Evolutionary conservation across 1,140 invertebrate genomes (phyloP), one percentile per base, ranked within the genome.

Genomic region (Lordiphosa mommai): DNA sequence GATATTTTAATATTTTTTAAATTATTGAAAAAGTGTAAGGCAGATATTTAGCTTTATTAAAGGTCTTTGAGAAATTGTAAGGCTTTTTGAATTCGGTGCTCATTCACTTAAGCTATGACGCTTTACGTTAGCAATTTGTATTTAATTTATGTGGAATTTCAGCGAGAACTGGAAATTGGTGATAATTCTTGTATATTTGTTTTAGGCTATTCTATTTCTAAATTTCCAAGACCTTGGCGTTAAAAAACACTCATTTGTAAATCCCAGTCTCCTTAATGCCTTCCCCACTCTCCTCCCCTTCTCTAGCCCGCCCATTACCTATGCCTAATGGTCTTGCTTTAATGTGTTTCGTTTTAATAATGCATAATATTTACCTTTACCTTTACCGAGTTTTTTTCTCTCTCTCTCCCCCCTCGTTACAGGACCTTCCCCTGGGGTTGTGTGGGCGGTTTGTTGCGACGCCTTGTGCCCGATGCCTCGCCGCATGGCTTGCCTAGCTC

Each of bases 361-460:
- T 80, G 77, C 71, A 80, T 76, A 82, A 76, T 69, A 82, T 80
- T 82, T 82, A 80, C 65, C 56, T 82, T 76, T 74, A 57, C 51
- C 74, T n/a, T n/a, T n/a, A n/a, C n/a, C n/a, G n/a, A n/a, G 48
- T 47, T 48, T 33, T 41, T 49, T 44, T 40, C 30, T 41, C 12
- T 51, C 27, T 34, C 40, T 68, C 40, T 58, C 49, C n/a, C n/a
- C n/a, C n/a, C n/a, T n/a, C n/a, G n/a, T 68, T 33, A 10, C 86
- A 94, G 94, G 91, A 71, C 93, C 23, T 91, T 94, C 61, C 94
- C 94, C 12, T 94, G 93, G 93, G 88, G 89, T 12, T 93, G 92
- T 57, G 88, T 91, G 36, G 91, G 90, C 0, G 92, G 93, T 82
- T 89, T 94, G 59, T 87, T 94, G 34, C 90, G 92, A 17, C 90